Conservation (phyloP, 2,113 vertebrate species). For the Aleadryas rufinucha region DNA sequence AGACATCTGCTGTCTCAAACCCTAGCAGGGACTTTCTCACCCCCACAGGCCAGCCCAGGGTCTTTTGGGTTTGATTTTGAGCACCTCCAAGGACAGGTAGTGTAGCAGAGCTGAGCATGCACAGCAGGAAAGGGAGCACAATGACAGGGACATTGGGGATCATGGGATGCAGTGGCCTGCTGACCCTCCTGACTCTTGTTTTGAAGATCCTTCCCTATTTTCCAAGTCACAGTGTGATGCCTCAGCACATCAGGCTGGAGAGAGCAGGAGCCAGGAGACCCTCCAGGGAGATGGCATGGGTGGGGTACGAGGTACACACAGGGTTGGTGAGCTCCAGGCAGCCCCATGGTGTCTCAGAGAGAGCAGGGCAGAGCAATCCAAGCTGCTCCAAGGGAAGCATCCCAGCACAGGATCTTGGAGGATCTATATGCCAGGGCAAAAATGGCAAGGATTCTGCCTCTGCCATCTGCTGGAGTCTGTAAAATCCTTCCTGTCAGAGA, state of each 20-base stretch:
- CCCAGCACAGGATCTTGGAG: neutral
- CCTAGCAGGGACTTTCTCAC: neutral
- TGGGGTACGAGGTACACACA: rapidly evolving
- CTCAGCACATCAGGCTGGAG: neutral
- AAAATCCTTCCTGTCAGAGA: conserved; percentile 37
- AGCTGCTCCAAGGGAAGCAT: neutral
- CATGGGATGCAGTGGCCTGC: rapidly evolving
- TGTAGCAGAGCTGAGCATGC: neutral
- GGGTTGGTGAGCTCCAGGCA: neutral
- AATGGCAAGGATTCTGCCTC: neutral
- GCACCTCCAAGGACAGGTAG: rapidly evolving
- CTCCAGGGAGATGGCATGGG: rapidly evolving
- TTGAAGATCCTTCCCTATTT: neutral
- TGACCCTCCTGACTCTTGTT: neutral
- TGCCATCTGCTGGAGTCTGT: neutral
- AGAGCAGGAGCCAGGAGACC: neutral
- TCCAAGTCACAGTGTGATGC: neutral
- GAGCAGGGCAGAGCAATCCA: neutral
- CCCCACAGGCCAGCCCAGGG: neutral
- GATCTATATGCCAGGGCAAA: neutral
- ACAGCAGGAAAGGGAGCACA: rapidly evolving
- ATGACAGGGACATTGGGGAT: neutral
- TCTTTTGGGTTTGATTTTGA: neutral
- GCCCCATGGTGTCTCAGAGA: neutral
- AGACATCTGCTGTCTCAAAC: neutral